These are phyloP conservation scores for Masticophis lateralis DNA, from an alignment of 2,797 vertebrate genomes.

Conservation along the genomic window DNA sequence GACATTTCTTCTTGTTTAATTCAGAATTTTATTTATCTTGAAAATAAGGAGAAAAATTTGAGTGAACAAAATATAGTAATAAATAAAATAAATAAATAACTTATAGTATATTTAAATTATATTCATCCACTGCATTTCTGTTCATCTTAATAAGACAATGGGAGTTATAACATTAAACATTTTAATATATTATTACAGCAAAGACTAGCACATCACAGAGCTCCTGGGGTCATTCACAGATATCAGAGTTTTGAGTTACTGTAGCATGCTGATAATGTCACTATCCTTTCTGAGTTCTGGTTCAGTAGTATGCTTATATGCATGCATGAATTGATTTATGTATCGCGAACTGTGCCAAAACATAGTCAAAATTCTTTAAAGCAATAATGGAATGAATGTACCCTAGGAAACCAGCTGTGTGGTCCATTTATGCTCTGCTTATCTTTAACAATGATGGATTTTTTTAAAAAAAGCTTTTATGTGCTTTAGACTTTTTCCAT, in stretches of 20 bases:
- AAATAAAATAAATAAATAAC: not conserved
- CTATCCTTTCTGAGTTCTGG: not conserved
- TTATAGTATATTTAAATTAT: not conserved
- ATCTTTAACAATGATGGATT: not conserved
- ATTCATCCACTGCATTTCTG: not conserved
- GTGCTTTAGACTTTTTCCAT: not conserved
- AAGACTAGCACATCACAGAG: not conserved
- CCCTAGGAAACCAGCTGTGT: not conserved
- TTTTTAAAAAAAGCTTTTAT: not conserved
- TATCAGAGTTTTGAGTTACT: not conserved
- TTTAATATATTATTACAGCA: not conserved
- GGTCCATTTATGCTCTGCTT: not conserved
- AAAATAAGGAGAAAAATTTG: conserved; percentile 29
- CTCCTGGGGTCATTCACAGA: not conserved
- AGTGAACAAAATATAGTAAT: not conserved
- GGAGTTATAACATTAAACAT: not conserved
- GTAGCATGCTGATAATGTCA: not conserved
- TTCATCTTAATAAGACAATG: not conserved
- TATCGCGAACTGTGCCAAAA: not conserved
- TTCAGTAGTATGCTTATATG: not conserved
- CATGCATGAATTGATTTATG: not conserved
- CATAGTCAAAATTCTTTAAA: not conserved
- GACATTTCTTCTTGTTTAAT: not conserved
- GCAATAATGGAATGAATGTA: not conserved
- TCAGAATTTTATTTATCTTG: conserved; percentile 31